Evolutionary conservation across 2,888 invertebrate species (phyloP).

Genomic region (Pristionchus arcanus): DNA sequence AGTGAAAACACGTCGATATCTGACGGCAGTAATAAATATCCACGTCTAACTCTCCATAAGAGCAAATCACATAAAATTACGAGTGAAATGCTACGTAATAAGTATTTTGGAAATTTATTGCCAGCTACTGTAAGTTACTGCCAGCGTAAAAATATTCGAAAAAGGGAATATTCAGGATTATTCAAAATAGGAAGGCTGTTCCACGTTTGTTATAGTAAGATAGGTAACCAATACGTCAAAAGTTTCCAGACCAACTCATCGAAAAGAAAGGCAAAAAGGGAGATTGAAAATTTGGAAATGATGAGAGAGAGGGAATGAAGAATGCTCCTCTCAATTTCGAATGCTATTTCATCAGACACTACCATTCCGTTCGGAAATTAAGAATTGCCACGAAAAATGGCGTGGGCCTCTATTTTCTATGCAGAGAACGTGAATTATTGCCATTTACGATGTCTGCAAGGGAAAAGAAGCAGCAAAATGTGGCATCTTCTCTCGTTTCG

Average conservation of each 20-base stretch:
- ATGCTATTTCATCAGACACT: no score
- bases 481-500: no score
- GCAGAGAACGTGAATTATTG: no score
- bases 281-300: background rate
- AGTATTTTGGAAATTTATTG: background rate
- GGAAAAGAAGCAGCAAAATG: no score
- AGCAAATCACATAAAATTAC: background rate
- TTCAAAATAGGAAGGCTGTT: background rate
- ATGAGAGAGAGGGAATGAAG: no score
- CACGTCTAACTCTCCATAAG: background rate
- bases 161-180: background rate
- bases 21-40: background rate
- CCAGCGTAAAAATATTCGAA: no score
- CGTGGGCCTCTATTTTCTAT: no score
- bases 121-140: no score
- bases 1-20: background rate
- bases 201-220: background rate
- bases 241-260: background rate
- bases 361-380: no score
- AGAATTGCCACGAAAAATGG: no score
- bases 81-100: background rate
- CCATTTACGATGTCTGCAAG: no score
- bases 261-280: background rate
- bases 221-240: background rate
- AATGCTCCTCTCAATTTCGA: no score